Evolutionary conservation across 2,797 vertebrate species (phyloP), one percentile per base, ranked within the genome.

Genomic region (Esox masquinongy): DNA sequence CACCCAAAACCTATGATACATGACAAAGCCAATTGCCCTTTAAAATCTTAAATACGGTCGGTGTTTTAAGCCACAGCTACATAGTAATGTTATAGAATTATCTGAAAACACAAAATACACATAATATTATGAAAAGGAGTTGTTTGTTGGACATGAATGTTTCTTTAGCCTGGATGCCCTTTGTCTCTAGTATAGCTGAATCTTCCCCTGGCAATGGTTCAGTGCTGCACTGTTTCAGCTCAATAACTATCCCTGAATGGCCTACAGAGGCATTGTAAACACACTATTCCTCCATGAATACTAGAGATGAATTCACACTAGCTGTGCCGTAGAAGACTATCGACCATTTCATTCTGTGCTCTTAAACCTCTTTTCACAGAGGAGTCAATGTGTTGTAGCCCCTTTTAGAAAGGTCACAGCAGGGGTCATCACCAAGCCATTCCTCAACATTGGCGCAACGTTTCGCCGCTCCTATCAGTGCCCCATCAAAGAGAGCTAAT

Each of bases 401-500:
- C n/a, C n/a, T 22, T n/a, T 59, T 31, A 49, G 47, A 43, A 56
- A 9, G 24, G 53, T 75, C 72, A 29, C 34, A 63, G 51, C 61
- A 19, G 43, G 77, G 63, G 31, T 51, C 24, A 68, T 63, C 63
- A 61, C 56, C 7, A 59, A 73, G 43, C 63, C 31, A 59, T 59
- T 59, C 19, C n/a, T 59, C 53, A 59, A 39, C 74, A 66, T 79
- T 83, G 22, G 74, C 67, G 66, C 74, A 36, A 7, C 72, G 11
- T 51, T 64, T 26, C 15, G 22, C 29, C 29, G 43, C 68, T n/a
- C 66, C 77, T 66, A 70, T 61, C 66, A 53, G 75, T 31, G 50
- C 63, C 63, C 26, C 74, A 70, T 47, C 73, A 72, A 31, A 5
- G 53, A 74, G 24, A 29, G 74, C 31, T 77, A 76, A 82, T 76